Conservation (phyloP, 1,140 invertebrate species). For the Chlorops oryzae region DNA sequence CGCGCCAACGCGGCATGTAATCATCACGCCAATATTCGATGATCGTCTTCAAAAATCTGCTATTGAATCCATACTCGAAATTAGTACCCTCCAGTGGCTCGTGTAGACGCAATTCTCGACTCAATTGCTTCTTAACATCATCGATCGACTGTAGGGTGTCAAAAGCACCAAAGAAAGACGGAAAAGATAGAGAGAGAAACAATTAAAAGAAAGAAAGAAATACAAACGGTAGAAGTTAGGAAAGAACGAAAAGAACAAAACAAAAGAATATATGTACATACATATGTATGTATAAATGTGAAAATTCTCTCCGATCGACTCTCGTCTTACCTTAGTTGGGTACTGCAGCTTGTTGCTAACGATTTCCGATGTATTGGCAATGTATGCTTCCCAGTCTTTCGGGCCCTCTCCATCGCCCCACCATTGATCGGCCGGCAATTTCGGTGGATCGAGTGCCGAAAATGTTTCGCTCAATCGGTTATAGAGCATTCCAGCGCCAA, state of each 20-base stretch:
- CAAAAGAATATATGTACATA: too few species aligned
- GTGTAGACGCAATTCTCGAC: slow-evolving; percentile 26
- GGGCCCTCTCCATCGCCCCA: slow-evolving; percentile 39
- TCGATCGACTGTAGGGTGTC: slow-evolving; percentile 27
- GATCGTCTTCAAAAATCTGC: slow-evolving; percentile 59
- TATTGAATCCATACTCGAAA: slow-evolving; percentile 75
- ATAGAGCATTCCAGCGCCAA: slow-evolving; percentile 28
- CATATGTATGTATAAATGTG: neutral
- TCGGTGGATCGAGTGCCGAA: slow-evolving; percentile 23
- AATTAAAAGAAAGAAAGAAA: neutral
- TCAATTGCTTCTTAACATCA: slow-evolving; percentile 24
- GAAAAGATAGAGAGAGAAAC: neutral
- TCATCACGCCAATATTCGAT: slow-evolving; percentile 65
- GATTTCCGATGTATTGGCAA: slow-evolving; percentile 31
- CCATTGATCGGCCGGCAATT: slow-evolving; percentile 30
- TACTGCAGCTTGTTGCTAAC: slow-evolving; percentile 28
- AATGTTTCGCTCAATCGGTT: slow-evolving; percentile 22
- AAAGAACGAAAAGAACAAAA: neutral
- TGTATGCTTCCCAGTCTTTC: slow-evolving; percentile 32
- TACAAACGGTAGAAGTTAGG: neutral
- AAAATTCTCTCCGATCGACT: neutral
- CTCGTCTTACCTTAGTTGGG: slow-evolving; percentile 24
- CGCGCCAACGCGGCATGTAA: slow-evolving; percentile 63
- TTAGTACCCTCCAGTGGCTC: slow-evolving; percentile 57
- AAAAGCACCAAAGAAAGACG: neutral